These are phyloP conservation scores for Venusia cambrica DNA, from an alignment of 2,888 invertebrate genomes.

Conservation along the genomic window DNA sequence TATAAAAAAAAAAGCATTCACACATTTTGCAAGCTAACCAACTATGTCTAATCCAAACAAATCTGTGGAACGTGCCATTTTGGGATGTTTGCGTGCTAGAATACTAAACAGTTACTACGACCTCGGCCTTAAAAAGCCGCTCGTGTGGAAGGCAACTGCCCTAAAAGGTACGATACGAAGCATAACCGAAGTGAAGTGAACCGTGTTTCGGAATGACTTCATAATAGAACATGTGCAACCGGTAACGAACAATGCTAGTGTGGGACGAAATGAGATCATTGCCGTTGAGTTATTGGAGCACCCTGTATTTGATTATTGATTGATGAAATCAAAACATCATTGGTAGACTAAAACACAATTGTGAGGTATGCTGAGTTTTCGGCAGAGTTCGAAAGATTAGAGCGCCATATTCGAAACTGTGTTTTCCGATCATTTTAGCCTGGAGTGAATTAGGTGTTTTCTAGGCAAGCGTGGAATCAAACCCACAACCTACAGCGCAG, in stretches of 20 bases:
- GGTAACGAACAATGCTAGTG: conserved; percentile 31
- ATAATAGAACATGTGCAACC: conserved; percentile 23
- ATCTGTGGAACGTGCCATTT: conserved; percentile 20
- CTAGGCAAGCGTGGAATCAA: too few species aligned
- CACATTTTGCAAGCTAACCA: conserved; percentile 22
- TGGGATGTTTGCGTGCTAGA: conserved; percentile 20
- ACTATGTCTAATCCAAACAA: conserved; percentile 24
- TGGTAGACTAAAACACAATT: neutral
- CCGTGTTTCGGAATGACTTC: conserved; percentile 23
- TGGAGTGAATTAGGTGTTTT: too few species aligned
- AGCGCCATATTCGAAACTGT: too few species aligned
- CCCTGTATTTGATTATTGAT: conserved; percentile 16
- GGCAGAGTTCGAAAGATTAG: neutral
- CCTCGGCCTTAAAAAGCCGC: conserved; percentile 26
- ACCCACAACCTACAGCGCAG: too few species aligned
- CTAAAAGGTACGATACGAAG: conserved; percentile 22
- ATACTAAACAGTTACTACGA: conserved; percentile 19
- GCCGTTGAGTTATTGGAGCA: conserved; percentile 24
- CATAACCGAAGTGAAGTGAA: conserved; percentile 14
- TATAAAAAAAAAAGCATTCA: too few species aligned
- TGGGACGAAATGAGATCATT: conserved; percentile 56
- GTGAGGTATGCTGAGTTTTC: neutral
- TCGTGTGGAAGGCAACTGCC: conserved; percentile 24
- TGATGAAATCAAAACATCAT: neutral
- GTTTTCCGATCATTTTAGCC: too few species aligned